A percentile compares a stretch with the other conserved stretches of the same genome.
Evolutionary conservation across 2,888 invertebrate species (phyloP).

Genomic region (Drosophila birchii): DNA sequence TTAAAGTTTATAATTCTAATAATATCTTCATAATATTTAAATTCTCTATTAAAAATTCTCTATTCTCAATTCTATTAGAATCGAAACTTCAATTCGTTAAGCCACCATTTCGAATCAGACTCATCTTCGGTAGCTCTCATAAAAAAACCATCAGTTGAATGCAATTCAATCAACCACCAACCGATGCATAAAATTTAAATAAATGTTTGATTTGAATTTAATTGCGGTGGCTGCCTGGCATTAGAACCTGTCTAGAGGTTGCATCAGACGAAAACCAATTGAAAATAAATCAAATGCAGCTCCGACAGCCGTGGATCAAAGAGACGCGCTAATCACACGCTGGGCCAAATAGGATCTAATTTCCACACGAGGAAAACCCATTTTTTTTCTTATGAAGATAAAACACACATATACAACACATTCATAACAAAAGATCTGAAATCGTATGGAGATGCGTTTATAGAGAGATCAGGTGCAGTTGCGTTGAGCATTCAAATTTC

Average conservation of each 20-base stretch:
- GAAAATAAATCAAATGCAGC: conserved; percentile 57
- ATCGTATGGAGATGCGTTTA: conserved; percentile 48
- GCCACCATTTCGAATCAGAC: conserved; percentile 7
- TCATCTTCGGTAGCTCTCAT: conserved; percentile 34
- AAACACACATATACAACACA: neutral
- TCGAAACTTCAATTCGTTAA: neutral
- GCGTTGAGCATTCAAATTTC: conserved; percentile 82
- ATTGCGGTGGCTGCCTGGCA: conserved; percentile 57
- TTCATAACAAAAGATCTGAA: conserved; percentile 6
- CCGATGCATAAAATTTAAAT: conserved; percentile 81
- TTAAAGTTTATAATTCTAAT: neutral
- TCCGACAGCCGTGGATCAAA: conserved; percentile 64
- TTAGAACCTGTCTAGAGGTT: conserved; percentile 44
- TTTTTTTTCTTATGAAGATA: conserved; percentile 54
- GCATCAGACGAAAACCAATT: conserved; percentile 40
- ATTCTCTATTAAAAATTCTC: neutral
- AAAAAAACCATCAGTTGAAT: conserved; percentile 13
- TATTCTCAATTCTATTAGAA: too few relatives aligned
- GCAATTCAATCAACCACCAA: conserved; percentile 75
- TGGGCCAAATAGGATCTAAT: conserved; percentile 82
- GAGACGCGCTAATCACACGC: conserved; percentile 79
- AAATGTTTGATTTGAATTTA: conserved; percentile 83
- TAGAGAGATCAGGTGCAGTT: conserved; percentile 69
- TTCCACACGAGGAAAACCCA: conserved; percentile 68
- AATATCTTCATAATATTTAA: neutral